phyloP scores from a whole-genome alignment of 2,113 vertebrate genomes.

The Pavo muticus region DNA sequence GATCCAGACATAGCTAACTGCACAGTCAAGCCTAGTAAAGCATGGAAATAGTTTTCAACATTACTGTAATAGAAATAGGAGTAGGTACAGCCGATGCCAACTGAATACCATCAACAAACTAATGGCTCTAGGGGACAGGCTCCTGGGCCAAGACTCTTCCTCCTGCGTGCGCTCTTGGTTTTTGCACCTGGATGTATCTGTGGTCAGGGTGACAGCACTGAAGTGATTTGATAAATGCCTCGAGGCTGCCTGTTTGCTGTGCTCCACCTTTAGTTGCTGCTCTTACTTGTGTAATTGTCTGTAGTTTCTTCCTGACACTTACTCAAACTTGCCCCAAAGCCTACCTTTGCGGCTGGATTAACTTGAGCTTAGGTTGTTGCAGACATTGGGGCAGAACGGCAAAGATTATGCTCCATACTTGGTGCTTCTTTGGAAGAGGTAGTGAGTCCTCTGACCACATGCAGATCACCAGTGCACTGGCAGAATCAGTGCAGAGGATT shows the following conservation, averaged over 20 bases:
- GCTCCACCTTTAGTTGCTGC: constrained; percentile 52
- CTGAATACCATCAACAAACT: neutral
- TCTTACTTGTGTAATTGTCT: constrained; percentile 48
- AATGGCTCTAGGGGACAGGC: neutral
- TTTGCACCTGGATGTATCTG: constrained; percentile 53
- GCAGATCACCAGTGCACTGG: neutral
- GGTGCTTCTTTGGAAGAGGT: neutral
- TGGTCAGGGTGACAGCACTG: constrained; percentile 29
- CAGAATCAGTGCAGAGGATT: neutral
- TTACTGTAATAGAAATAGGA: constrained; percentile 40
- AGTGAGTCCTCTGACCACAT: neutral
- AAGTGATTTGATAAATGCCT: constrained; percentile 38
- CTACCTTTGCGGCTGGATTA: constrained; percentile 37
- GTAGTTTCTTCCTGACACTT: constrained; percentile 44
- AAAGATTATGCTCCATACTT: neutral
- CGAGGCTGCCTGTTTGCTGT: constrained; percentile 35
- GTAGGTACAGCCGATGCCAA: constrained; percentile 35
- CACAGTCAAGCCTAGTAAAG: neutral
- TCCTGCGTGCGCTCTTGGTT: constrained; percentile 58
- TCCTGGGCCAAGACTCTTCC: neutral
- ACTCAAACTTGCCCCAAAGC: constrained; percentile 28
- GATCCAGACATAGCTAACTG: neutral
- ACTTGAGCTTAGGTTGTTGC: constrained; percentile 35
- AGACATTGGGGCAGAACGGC: constrained; percentile 8
- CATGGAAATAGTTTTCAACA: neutral